These are phyloP conservation scores for Phyllotreta striolata DNA, from an alignment of 2,888 invertebrate genomes.

Conservation along the genomic window DNA sequence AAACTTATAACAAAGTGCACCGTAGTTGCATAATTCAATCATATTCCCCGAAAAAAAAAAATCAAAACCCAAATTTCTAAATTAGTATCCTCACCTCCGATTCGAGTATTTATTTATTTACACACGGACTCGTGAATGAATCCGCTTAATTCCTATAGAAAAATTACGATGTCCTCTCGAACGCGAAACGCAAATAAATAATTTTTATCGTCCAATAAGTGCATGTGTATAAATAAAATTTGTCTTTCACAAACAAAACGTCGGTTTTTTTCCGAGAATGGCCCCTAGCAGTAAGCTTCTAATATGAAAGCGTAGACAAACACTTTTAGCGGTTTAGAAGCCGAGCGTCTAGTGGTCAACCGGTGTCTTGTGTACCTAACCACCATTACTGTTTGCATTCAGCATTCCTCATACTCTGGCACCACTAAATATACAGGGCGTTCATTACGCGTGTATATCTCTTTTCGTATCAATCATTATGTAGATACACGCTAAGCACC, in stretches of 20 bases:
- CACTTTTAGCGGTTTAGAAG: slow-evolving; percentile 59
- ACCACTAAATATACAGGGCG: slow-evolving; percentile 34
- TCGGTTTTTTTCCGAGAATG: slow-evolving; percentile 50
- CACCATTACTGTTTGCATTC: slow-evolving; percentile 53
- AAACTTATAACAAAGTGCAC: too few relatives aligned
- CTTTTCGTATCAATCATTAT: too few relatives aligned
- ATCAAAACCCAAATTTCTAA: too few relatives aligned
- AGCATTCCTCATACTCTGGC: slow-evolving; percentile 48
- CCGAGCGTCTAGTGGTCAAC: slow-evolving; percentile 53
- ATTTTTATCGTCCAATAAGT: slow-evolving; percentile 41
- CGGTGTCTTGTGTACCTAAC: slow-evolving; percentile 52
- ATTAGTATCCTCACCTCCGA: too few relatives aligned
- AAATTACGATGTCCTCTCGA: slow-evolving; percentile 19
- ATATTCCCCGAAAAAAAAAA: too few relatives aligned
- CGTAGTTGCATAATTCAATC: too few relatives aligned
- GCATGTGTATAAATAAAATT: slow-evolving; percentile 40
- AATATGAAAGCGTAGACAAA: slow-evolving; percentile 58
- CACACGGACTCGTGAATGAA: slow-evolving; percentile 15
- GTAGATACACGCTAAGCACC: too few relatives aligned
- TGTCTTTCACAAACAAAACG: slow-evolving; percentile 38
- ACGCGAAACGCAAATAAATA: slow-evolving; percentile 23
- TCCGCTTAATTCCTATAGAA: slow-evolving; percentile 23
- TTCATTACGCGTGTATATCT: too few relatives aligned
- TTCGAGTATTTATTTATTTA: not conserved
- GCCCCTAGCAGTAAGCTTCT: slow-evolving; percentile 55